Base-by-base conservation (phyloP, 2,888 invertebrate genomes). In the Liodrosophila aerea region DNA sequence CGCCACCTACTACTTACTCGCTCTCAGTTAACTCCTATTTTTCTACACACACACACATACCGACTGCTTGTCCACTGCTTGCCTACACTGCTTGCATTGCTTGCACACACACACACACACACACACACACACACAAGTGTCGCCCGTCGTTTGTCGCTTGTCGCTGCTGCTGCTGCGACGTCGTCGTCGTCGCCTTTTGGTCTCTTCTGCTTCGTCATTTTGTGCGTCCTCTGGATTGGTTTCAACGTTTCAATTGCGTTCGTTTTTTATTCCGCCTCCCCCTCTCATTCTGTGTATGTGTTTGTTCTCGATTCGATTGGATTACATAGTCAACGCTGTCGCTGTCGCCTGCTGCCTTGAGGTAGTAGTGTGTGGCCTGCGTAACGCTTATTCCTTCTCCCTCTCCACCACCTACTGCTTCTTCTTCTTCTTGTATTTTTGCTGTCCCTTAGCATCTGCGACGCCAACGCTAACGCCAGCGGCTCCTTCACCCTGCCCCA, bases 231-330 rank as follows among this genome's bases (percentile, higher is more conserved):
- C 68, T 78, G 84, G 84, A 84, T 84, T 78, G 78, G 78, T 72
- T 84, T 84, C 78, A 46, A 62, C 73, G 61, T 50, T 80, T 74
- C 77, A 74, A 81, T 63, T 75, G 75, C 67, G 63, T 81, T 81
- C 84, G 78, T 76, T 78, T 84, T 81, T 84, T 84, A 77, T 63
- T 51, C 62, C 47, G 5, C 57, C 57, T 57, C 56, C 56, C 70
- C 62, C 71, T 39, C 44, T 31, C 36, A 45, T 22, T n/a, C 15
- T 18, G 44, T 65, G 40, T 51, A 51, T 66, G 76, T 74, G 62
- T 73, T 64, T 76, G 64, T 73, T 71, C 71, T 70, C 71, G 56
- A 67, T 77, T 75, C 78, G 83, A 80, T 82, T 82, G 80, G 83
- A 85, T 78, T 85, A 80, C 78, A 80, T 75, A 73, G 83, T 61